Base-by-base conservation (phyloP, 2,888 invertebrate species). In the Parapristionchus giblindavisi region DNA sequence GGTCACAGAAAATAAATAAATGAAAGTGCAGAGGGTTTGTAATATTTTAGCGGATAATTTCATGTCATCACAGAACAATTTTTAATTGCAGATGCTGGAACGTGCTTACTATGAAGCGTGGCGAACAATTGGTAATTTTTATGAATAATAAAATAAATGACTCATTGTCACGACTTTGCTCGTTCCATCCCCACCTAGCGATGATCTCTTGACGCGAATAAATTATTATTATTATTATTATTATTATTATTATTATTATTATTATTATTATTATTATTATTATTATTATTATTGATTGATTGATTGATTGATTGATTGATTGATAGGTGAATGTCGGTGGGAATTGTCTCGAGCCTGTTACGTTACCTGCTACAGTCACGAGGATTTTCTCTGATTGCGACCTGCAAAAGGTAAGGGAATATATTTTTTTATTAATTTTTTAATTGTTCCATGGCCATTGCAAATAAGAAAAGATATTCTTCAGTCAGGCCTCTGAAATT, bases 301-400 rank as follows among this genome's bases (percentile, higher is more conserved):
- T 43, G 43, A 8, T 14, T 29, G n/a, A 56, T 24, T 56, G 3
- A 24, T 56, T n/a, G n/a, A 48, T 11, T 48, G 48, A 3, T 24
- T 34, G 3, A 2, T 14, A 68, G 68, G 70, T 71, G 2, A 73
- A 73, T 36, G 61, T 73, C n/a, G 73, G 73, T 51, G 73, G 51
- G 21, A 73, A 73, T 34, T 73, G 73, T 52, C 38, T 73, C 54
- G 73, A 73, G 36, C 73, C 73, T 1, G 73, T 73, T 3, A 61
- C 32, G 14, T 24, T 73, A 1, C 73, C 73, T n/a, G 73, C 73
- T 0, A 73, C 73, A 0, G 73, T 73, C 32, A 73, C 73, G 3
- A 40, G 61, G 27, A 73, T 73, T 61, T 73, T 73, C 73, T 73
- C 73, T 0, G 73, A 73, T 27, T 73, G 73, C 34, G 73, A 73